Evolutionary conservation across 2,113 vertebrate genomes (phyloP).

Genomic region (Tachuris rubrigastra): DNA sequence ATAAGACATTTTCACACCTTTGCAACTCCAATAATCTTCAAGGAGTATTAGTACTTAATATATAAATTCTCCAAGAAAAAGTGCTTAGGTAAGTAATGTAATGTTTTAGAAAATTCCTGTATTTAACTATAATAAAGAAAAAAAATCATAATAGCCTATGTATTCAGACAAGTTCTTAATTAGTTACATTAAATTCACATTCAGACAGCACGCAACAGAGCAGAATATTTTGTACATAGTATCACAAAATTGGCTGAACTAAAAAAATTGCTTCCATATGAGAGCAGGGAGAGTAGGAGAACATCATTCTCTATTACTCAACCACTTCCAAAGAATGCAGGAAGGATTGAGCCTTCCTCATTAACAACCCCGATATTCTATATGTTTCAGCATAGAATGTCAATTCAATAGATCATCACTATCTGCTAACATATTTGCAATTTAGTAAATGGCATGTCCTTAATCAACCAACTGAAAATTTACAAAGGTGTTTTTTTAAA

Average conservation of each 20-base stretch:
- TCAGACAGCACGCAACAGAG: neutral
- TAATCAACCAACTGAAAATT: neutral
- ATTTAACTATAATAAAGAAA: neutral
- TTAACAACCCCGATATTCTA: neutral
- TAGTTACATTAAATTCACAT: neutral
- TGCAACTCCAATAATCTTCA: neutral
- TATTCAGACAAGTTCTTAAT: neutral
- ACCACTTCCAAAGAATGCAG: neutral
- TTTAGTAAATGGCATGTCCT: neutral
- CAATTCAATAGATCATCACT: neutral
- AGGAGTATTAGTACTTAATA: neutral
- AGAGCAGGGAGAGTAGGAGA: neutral
- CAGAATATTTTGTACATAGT: neutral
- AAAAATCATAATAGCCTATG: neutral
- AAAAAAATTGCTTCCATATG: neutral
- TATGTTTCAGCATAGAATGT: neutral
- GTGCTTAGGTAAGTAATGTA: neutral
- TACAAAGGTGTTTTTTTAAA: neutral
- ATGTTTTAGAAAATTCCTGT: neutral
- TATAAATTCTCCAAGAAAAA: neutral
- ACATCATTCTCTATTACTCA: neutral
- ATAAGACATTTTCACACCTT: neutral
- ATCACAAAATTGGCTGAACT: neutral
- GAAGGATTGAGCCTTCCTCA: neutral
- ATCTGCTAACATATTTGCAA: neutral